Base-by-base conservation (phyloP, 1,140 invertebrate genomes). In the Yoshiicerus persimilis region DNA sequence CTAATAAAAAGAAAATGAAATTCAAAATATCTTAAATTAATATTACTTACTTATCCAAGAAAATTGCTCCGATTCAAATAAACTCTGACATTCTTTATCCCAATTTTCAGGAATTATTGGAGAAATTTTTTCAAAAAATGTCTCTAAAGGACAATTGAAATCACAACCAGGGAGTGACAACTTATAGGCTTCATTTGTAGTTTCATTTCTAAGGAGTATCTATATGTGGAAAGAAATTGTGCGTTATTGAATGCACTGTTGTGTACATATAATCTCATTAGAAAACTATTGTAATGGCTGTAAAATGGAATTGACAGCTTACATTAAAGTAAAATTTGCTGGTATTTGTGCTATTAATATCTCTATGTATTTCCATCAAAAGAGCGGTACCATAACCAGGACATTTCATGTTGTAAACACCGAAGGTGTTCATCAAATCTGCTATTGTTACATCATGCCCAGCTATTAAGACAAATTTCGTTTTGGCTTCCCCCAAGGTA, bases 371-470 rank as follows among this genome's bases (percentile, higher is more conserved):
- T 92, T 98, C 97, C 36, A 97, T 92, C 38, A 97, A 91, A 36
- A 97, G 92, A 16, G 94, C 93, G 5, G 96, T 93, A 4, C 95
- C 92, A 90, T 96, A 98, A 0, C 94, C 94, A 5, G 97, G 97
- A 89, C 93, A 94, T 77, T 95, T 95, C 4, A 93, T 92, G 86
- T 97, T 94, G 91, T 95, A 98, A 3, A 97, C 90, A 20, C 94
- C 94, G 30, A 98, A 92, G 0, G 95, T 93, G 91, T 95, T 95
- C 1, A 98, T 92, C 32, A 98, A 90, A 91, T 95, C 96, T 0
- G 95, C 95, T 10, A 98, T 92, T 0, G 96, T 97, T 4, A 95
- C 95, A 92, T 98, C 97, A 92, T 98, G 97, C 27, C 93, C 95
- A 91, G 96, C 96, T 90, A 96, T 96, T n/a, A 97, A 93, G 91